These are phyloP conservation scores for Propithecus coquereli DNA, from an alignment of 2,113 vertebrate species.

Conservation along the genomic window DNA sequence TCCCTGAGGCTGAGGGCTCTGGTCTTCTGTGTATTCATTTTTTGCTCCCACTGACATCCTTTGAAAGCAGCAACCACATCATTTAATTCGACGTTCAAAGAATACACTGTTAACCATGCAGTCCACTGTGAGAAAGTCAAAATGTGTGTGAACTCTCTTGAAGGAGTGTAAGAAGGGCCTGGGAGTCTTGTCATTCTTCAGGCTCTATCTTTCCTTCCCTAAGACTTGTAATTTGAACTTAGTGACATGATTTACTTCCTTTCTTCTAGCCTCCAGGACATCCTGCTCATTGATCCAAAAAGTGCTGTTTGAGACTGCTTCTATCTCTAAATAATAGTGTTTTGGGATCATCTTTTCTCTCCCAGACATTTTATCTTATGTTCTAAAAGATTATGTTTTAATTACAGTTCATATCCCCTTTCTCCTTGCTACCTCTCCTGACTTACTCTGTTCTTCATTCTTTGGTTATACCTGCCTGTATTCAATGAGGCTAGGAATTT, in stretches of 20 bases:
- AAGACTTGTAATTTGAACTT: neutral
- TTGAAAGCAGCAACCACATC: neutral
- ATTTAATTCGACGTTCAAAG: constrained; percentile 46
- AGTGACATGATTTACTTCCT: neutral
- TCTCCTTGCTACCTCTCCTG: neutral
- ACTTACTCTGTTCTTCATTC: neutral
- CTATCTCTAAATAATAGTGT: neutral
- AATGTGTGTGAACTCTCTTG: constrained; percentile 27
- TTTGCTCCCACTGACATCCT: constrained; percentile 17
- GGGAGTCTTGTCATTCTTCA: constrained; percentile 20
- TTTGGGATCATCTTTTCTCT: neutral
- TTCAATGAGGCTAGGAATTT: neutral
- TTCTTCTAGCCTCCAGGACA: neutral
- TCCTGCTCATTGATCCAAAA: neutral
- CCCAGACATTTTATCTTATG: neutral
- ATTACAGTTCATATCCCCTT: neutral
- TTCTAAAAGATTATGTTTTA: neutral
- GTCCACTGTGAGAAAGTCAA: neutral
- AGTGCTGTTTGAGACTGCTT: neutral
- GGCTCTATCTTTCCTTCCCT: neutral
- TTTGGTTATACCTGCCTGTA: neutral
- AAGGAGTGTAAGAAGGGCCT: neutral
- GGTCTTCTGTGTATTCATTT: neutral
- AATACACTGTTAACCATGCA: neutral
- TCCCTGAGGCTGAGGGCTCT: constrained; percentile 7